Evolutionary conservation across 2,797 vertebrate species (phyloP).

Genomic region (Tokudaia tokunoshimensis): DNA sequence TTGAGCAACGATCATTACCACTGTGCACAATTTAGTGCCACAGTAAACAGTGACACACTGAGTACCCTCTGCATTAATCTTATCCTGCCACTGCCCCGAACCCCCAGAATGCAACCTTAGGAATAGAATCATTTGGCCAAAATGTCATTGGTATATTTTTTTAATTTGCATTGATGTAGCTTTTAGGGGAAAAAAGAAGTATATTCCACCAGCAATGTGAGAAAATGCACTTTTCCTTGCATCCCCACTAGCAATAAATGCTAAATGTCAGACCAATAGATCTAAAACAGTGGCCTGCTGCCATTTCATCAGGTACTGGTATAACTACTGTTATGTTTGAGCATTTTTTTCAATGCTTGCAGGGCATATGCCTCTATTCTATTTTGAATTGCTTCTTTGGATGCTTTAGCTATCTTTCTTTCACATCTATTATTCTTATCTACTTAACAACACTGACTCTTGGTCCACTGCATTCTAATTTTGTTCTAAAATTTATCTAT

Average conservation of each 20-base stretch:
- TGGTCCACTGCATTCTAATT: neutral
- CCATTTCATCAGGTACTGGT: neutral
- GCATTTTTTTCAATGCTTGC: neutral
- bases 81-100: neutral
- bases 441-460: neutral
- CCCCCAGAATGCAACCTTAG: neutral
- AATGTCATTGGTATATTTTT: neutral
- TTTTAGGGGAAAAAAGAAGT: neutral
- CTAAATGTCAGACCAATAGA: constrained; percentile 17
- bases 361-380: neutral
- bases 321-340: neutral
- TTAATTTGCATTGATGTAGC: constrained; percentile 30
- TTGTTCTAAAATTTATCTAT: neutral
- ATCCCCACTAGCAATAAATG: neutral
- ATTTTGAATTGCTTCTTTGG: neutral
- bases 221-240: neutral
- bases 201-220: constrained; percentile 21
- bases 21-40: neutral
- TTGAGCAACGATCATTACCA: neutral
- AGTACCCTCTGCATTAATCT: neutral
- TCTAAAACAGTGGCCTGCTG: neutral
- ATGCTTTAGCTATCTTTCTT: constrained; percentile 30
- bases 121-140: constrained; percentile 10
- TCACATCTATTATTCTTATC: neutral
- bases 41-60: constrained; percentile 14